Conservation (phyloP, 2,888 invertebrate genomes). For the Falcaria lacertinaria region DNA sequence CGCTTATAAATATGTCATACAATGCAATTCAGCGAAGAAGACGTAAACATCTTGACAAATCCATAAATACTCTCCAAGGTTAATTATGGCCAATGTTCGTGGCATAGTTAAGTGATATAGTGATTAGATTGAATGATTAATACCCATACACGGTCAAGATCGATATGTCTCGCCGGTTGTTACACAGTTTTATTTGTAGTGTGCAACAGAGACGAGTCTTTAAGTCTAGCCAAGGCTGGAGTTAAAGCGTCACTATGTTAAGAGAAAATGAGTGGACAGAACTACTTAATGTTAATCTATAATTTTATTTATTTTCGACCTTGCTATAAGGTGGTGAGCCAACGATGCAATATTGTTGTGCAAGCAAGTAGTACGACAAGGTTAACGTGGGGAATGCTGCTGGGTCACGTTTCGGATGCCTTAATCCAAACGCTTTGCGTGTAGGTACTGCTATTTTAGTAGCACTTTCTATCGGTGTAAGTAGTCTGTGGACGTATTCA, state of each 20-base stretch:
- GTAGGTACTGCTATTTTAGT: conserved; percentile 19
- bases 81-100: conserved; percentile 3
- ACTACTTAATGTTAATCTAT: no score
- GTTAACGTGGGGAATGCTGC: conserved; percentile 17
- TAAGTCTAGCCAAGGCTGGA: conserved; percentile 5
- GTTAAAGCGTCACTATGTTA: no score
- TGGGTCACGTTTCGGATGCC: conserved; percentile 32
- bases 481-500: conserved; percentile 23
- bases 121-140: conserved; percentile 10
- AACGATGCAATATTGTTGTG: conserved; percentile 35
- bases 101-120: conserved; percentile 7
- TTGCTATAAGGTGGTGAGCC: conserved; percentile 27
- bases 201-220: conserved; percentile 15
- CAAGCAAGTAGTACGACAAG: conserved; percentile 31
- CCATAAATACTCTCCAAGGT: not conserved
- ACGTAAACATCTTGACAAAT: no score
- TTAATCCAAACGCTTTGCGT: conserved; percentile 40
- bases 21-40: no score
- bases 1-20: no score
- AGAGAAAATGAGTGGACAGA: no score
- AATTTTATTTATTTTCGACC: no score
- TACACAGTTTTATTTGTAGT: conserved; percentile 22
- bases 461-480: conserved; percentile 43
- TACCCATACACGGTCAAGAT: conserved; percentile 25
- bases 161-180: conserved; percentile 35